These are phyloP conservation scores for Drosophila koepferae DNA, from an alignment of 2,888 invertebrate genomes.

Conservation along the genomic window DNA sequence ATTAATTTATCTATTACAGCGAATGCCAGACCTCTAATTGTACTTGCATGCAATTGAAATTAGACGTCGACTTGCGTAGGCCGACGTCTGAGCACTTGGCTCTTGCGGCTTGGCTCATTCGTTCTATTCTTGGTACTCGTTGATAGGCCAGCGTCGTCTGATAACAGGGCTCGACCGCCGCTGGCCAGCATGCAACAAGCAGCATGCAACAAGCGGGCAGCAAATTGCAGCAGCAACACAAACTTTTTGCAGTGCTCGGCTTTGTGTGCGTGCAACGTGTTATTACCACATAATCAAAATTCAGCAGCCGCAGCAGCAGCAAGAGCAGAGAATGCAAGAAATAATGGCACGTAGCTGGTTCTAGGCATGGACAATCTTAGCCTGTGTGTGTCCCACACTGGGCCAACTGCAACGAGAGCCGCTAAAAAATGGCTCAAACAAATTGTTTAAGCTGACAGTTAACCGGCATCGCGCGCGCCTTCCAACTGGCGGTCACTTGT, in stretches of 20 bases:
- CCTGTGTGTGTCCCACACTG: constrained; percentile 55
- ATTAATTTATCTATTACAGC: constrained; percentile 74
- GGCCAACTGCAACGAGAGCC: constrained; percentile 34
- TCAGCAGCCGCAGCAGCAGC: constrained; percentile 46
- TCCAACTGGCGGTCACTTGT: constrained; percentile 60
- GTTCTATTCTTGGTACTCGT: constrained; percentile 30
- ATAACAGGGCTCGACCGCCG: constrained; percentile 71
- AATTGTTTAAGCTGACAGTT: constrained; percentile 82
- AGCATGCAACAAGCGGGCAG: constrained; percentile 27
- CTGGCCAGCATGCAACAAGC: constrained; percentile 55
- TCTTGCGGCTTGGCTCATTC: constrained; percentile 1
- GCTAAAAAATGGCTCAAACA: constrained; percentile 75
- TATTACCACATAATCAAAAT: constrained; percentile 82
- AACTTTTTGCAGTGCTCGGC: constrained; percentile 41
- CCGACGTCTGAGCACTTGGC: constrained; percentile 17
- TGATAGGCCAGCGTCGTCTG: constrained; percentile 57
- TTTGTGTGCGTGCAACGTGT: constrained; percentile 78
- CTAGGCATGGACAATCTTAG: constrained; percentile 36
- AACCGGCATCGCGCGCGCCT: constrained; percentile 57
- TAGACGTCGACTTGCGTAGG: constrained; percentile 66
- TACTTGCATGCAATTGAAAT: constrained; percentile 70
- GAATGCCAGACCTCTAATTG: constrained; percentile 68
- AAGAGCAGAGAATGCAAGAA: constrained; percentile 31
- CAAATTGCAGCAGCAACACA: constrained; percentile 46
- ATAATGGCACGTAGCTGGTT: constrained; percentile 60